Evolutionary conservation across 2,888 invertebrate species (phyloP), one percentile per base, ranked within the genome.

Genomic region (Pyrocoelia pectoralis): DNA sequence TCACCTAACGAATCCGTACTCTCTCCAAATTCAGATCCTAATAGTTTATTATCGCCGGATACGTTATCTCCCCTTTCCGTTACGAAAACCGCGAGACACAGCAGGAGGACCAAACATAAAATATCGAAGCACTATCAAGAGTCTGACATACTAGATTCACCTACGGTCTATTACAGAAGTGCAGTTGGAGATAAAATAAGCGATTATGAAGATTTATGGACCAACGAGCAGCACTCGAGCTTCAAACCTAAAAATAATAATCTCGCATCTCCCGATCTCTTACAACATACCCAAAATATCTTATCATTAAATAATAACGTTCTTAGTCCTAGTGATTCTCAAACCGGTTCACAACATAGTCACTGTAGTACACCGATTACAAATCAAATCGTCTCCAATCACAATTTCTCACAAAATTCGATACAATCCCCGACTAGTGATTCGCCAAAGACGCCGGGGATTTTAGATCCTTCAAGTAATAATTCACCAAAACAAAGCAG

Each of bases 181-280:
- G 92, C 92, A 1, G 85, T 96, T 28, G 91, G 93, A 66, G 97
- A 97, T 78, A 96, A 96, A 83, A 90, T 93, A 48, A 95, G 95
- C 73, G 97, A 97, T 81, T 97, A 97, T 77, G 97, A 97, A 83
- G 97, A 97, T 78, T 90, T 97, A 72, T 97, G 97, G 96, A 76
- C 77, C 13, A 78, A 75, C 57, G 88, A 91, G 67, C 70, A 91
- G 67, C 72, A 67, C 43, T 73, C 68, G 9, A 76, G 73, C 52
- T 66, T 69, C 29, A 74, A 68, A 33, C 70, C 71, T 8, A 71
- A 68, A 38, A 66, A 68, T 46, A 71, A 61, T 46, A 74, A 73
- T 57, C 70, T 79, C 56, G 74, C 77, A 2, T 80, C 80, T 1
- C 80, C 80, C 8, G 80, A 80, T 70, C 64, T 80, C 3, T 64